Evolutionary conservation across 2,113 vertebrate species (phyloP).

Genomic region (Chamaea fasciata): DNA sequence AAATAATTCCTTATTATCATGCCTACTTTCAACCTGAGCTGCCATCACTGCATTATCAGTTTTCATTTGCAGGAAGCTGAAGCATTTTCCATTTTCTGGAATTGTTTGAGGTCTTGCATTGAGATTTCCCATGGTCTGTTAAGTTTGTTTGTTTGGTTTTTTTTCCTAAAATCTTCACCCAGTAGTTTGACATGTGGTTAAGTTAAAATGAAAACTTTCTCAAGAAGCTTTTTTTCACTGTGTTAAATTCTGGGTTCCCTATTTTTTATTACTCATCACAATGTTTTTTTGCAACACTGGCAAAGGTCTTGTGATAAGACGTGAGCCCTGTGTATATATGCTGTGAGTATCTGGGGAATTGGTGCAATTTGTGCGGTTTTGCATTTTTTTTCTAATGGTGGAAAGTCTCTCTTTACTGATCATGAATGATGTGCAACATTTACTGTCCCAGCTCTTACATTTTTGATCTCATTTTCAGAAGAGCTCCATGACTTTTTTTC

Average conservation of each 20-base stretch:
- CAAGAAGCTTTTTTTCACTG: not conserved
- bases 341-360: not conserved
- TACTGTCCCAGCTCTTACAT: not conserved
- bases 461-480: not conserved
- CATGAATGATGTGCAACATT: not conserved
- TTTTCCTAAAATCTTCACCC: not conserved
- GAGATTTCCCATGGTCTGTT: not conserved
- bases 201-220: not conserved
- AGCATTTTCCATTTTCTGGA: not conserved
- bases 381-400: not conserved
- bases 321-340: not conserved
- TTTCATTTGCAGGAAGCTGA: not conserved
- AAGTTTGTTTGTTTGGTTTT: not conserved
- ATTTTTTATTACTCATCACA: not conserved
- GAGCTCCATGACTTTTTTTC: not conserved
- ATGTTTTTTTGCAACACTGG: not conserved
- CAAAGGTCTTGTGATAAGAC: not conserved
- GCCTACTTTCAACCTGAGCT: not conserved
- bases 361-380: not conserved
- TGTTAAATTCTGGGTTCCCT: not conserved
- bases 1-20: not conserved
- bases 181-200: not conserved
- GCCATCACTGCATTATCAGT: not conserved
- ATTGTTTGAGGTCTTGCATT: not conserved
- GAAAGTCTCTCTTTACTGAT: not conserved